Conservation (phyloP, 1,140 invertebrate genomes). For the Leptoteleia sp. region DNA sequence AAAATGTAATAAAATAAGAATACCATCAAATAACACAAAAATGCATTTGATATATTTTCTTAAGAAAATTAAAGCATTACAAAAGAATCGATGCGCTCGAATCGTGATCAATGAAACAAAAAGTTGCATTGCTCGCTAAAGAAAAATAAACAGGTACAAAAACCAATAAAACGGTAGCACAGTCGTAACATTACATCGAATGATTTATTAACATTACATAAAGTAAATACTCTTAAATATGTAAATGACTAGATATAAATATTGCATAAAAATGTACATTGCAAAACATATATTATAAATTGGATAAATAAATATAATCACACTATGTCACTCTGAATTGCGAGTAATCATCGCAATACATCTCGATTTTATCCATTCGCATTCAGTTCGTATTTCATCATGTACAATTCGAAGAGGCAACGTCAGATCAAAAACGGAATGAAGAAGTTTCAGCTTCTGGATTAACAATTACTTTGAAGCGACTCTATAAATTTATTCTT, state of each 20-base stretch:
- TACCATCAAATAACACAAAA: slow-evolving; percentile 32
- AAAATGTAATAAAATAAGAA: slow-evolving; percentile 1
- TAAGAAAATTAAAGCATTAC: slow-evolving; percentile 53
- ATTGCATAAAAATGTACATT: slow-evolving; percentile 81
- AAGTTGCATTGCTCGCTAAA: slow-evolving; percentile 13
- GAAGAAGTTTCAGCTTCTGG: slow-evolving; percentile 24
- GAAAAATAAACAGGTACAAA: slow-evolving; percentile 50
- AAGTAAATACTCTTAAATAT: slow-evolving; percentile 81
- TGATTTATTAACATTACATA: slow-evolving; percentile 81
- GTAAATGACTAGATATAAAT: slow-evolving; percentile 82
- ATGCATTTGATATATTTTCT: slow-evolving; percentile 46
- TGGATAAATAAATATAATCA: slow-evolving; percentile 79
- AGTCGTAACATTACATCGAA: slow-evolving; percentile 74
- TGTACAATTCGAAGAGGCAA: slow-evolving; percentile 45
- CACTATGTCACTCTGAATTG: slow-evolving; percentile 50
- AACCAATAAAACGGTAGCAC: slow-evolving; percentile 47
- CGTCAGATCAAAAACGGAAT: slow-evolving; percentile 56
- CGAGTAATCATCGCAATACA: slow-evolving; percentile 4
- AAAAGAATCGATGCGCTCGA: slow-evolving; percentile 34
- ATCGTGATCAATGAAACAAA: slow-evolving; percentile 17
- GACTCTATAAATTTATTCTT: slow-evolving; percentile 18
- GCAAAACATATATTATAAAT: slow-evolving; percentile 78
- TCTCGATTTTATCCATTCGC: no score
- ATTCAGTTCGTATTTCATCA: no score
- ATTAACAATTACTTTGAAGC: slow-evolving; percentile 21